phyloP scores from a whole-genome alignment of 35 echinoderm and acorn worm species.

The Patiria miniata region DNA sequence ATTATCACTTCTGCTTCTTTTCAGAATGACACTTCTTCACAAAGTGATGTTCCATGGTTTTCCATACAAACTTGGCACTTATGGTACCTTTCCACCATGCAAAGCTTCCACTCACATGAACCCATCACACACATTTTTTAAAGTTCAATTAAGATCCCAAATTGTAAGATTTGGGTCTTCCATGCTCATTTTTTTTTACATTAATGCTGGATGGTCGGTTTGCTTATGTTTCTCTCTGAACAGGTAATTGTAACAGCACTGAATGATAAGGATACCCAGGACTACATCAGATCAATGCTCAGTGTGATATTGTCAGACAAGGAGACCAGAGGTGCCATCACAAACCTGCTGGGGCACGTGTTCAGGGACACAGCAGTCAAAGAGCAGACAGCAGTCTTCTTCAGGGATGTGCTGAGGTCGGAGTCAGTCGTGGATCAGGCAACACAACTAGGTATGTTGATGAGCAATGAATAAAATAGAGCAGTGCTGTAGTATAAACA shows the following conservation, averaged over 20 bases:
- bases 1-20: too few relatives aligned
- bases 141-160: too few relatives aligned
- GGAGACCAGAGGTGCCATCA: constrained; percentile 51
- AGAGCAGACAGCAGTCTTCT: constrained; percentile 50
- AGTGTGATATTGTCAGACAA: constrained; percentile 52
- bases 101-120: too few relatives aligned
- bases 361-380: constrained; percentile 66
- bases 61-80: too few relatives aligned
- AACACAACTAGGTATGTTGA: constrained; percentile 70
- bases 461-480: too few relatives aligned
- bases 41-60: too few relatives aligned
- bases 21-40: too few relatives aligned
- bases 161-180: too few relatives aligned
- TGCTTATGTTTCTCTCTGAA: constrained; percentile 12
- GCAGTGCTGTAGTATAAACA: not conserved
- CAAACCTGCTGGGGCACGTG: constrained; percentile 54
- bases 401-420: constrained; percentile 68
- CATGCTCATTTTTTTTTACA: too few relatives aligned
- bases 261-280: constrained; percentile 58
- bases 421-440: constrained; percentile 75
- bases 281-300: constrained; percentile 53
- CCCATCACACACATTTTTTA: too few relatives aligned
- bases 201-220: too few relatives aligned
- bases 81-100: too few relatives aligned
- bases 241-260: constrained; percentile 66